phyloP scores from a whole-genome alignment of 2,888 invertebrate species.

The Conops quadrifasciatus region DNA sequence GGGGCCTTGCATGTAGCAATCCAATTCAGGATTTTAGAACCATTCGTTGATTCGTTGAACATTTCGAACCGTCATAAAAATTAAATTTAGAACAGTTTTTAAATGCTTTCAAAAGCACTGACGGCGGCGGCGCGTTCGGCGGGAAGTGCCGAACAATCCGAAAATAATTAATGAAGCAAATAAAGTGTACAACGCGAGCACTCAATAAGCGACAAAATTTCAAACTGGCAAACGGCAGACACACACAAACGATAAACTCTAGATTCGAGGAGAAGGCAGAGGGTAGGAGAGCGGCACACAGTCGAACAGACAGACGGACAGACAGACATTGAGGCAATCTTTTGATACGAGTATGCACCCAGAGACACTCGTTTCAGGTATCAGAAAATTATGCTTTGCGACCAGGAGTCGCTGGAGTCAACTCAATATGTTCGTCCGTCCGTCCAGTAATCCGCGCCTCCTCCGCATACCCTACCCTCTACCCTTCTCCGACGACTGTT shows the following conservation, averaged over 20 bases:
- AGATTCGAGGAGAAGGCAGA: too few species aligned
- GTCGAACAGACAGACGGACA: not conserved
- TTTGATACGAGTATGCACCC: not conserved
- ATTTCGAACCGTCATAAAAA: conserved; percentile 9
- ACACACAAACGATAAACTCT: not conserved
- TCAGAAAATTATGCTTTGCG: not conserved
- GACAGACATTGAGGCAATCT: not conserved
- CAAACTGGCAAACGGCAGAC: conserved; percentile 5
- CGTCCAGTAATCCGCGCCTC: too few species aligned
- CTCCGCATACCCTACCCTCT: not conserved
- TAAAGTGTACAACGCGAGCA: conserved; percentile 8
- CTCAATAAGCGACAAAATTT: conserved; percentile 5
- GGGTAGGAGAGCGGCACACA: not conserved
- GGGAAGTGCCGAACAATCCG: not conserved
- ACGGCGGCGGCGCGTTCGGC: not conserved
- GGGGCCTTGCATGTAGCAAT: not conserved
- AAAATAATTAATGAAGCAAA: conserved; percentile 16
- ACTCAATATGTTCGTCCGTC: not conserved
- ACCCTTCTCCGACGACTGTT: not conserved
- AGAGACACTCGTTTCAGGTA: not conserved
- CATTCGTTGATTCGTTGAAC: not conserved
- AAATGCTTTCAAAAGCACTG: not conserved
- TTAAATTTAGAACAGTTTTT: conserved; percentile 15
- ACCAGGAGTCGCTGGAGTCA: not conserved
- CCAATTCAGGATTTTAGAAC: not conserved